Evolutionary conservation across 2,797 vertebrate species (phyloP).

Genomic region (Myripristis jacobus): DNA sequence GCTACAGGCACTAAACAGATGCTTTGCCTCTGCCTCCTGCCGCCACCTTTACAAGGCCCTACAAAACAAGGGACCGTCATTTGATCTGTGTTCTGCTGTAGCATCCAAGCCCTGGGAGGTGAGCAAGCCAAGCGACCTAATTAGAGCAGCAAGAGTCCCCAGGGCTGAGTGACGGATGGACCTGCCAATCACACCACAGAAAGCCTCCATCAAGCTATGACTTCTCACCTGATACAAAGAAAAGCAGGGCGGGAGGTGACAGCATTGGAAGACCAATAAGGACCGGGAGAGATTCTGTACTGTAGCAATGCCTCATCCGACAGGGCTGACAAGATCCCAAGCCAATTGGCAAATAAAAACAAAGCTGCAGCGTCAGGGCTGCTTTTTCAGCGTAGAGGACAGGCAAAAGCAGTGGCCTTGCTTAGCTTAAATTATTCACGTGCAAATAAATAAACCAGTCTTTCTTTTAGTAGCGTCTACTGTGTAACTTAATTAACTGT

Average conservation of each 20-base stretch:
- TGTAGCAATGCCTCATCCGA: conserved; percentile 38
- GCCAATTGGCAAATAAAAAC: conserved; percentile 60
- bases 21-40: conserved; percentile 75
- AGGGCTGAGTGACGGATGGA: conserved; percentile 85
- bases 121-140: conserved; percentile 83
- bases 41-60: conserved; percentile 79
- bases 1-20: conserved; percentile 75
- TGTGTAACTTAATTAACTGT: conserved; percentile 82
- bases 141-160: conserved; percentile 82
- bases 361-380: conserved; percentile 64
- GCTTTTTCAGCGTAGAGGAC: conserved; percentile 62
- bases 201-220: conserved; percentile 71
- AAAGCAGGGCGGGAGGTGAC: conserved; percentile 42
- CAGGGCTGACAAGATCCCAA: conserved; percentile 49
- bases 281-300: conserved; percentile 44
- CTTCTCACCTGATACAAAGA: conserved; percentile 81
- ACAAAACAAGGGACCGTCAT: conserved; percentile 79
- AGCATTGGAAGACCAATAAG: conserved; percentile 53
- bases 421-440: conserved; percentile 82
- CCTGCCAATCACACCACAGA: conserved; percentile 80
- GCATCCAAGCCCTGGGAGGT: conserved; percentile 81
- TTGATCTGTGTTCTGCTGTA: conserved; percentile 77
- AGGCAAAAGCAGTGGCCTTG: conserved; percentile 62
- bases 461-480: conserved; percentile 74
- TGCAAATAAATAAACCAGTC: conserved; percentile 82